Evolutionary conservation across 2,113 vertebrate species (phyloP), one percentile per base, ranked within the genome.

Genomic region (Asarcornis scutulata): DNA sequence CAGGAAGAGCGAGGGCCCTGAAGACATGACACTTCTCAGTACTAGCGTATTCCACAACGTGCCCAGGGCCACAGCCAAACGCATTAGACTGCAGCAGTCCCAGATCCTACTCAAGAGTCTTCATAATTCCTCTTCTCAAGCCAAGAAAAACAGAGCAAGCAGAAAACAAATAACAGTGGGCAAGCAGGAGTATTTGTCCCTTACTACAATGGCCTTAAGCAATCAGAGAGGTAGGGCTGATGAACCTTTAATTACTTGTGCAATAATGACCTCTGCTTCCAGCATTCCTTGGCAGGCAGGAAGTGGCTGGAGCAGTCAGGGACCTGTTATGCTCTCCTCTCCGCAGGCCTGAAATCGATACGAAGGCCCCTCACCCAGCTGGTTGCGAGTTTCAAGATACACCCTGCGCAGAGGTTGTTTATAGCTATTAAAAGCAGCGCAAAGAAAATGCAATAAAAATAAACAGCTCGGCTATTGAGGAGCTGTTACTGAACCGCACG

Each of bases 81-180:
- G 73, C 91, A 89, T 97, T 67, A 94, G 93, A 73, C 87, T 74
- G 9, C 74, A 96, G 94, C 72, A 95, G 81, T 96, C 85, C 85
- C 92, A 91, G 85, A 82, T 96, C 83, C 94, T 73, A 87, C 83
- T 82, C 87, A 62, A 86, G 89, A 93, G 78, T 88, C 94, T 95
- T 97, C 91, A 48, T 89, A 91, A 93, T 86, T 96, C 91, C 80
- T 86, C 87, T 93, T 66, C 62, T 50, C 69, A 87, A 83, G 95
- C 97, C 97, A 97, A 97, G 81, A 95, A 94, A 97, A 97, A 96
- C 94, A 97, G 67, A 94, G 92, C 86, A 85, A 94, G 92, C 50
- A 96, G 88, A 97, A 97, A 97, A 96, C 94, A 96, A 97, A 63
- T 97, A 93, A 96, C 89, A 93, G 91, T 81, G 91, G 77, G 85